These are phyloP conservation scores for Ophioninae sp. DNA, from an alignment of 2,888 invertebrate genomes.

Conservation along the genomic window DNA sequence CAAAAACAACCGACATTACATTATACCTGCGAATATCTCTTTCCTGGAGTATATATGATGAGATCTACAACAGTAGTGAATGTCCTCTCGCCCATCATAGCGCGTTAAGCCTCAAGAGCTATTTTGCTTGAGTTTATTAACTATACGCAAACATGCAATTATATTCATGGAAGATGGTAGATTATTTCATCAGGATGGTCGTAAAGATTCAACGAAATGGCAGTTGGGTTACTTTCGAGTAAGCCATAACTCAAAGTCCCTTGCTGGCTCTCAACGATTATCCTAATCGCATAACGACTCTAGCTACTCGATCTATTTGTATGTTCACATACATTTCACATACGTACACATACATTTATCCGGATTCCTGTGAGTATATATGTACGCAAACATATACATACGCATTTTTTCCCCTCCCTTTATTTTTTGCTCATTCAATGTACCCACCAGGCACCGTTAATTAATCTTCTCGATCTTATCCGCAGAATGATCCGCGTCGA, in stretches of 20 bases:
- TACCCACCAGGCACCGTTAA: constrained; percentile 50
- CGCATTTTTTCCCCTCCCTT: neutral
- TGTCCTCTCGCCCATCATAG: neutral
- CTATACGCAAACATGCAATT: neutral
- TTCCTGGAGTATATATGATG: neutral
- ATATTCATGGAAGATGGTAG: constrained; percentile 9
- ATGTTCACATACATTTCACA: neutral
- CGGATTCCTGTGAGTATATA: neutral
- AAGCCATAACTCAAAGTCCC: constrained; percentile 56
- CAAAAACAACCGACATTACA: neutral
- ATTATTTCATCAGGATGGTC: constrained; percentile 36
- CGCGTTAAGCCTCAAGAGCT: neutral
- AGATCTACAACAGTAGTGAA: neutral
- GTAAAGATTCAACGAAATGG: constrained; percentile 44
- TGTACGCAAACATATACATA: neutral
- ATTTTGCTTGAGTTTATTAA: neutral
- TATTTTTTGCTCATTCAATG: constrained; percentile 15
- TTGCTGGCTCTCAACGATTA: constrained; percentile 47
- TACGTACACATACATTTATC: neutral
- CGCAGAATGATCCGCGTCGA: constrained; percentile 65
- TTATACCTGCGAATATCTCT: neutral
- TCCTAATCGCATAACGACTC: constrained; percentile 55
- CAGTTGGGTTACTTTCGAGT: constrained; percentile 56
- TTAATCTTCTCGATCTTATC: constrained; percentile 62
- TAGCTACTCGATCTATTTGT: neutral